Conservation (phyloP, 2,797 vertebrate species). For the Hemitrygon akajei region DNA sequence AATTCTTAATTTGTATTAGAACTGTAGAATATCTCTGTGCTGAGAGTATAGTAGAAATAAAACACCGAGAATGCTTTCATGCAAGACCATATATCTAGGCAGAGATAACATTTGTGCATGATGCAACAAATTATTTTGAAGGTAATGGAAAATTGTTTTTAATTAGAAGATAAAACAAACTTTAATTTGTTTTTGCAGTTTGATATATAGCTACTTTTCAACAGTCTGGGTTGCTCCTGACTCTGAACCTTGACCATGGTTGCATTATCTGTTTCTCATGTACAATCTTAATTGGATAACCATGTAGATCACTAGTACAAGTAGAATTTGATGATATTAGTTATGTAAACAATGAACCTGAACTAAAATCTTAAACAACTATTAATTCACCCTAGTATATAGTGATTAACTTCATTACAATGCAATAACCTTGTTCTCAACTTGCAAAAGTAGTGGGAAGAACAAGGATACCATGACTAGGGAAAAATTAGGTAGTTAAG, state of each 20-base stretch:
- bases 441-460: not conserved
- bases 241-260: not conserved
- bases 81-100: not conserved
- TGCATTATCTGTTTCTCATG: not conserved
- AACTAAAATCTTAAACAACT: not conserved
- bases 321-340: not conserved
- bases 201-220: not conserved
- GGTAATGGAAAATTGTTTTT: not conserved
- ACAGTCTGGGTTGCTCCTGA: not conserved
- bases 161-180: constrained; percentile 8
- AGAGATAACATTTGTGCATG: not conserved
- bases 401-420: not conserved
- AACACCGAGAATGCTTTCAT: not conserved
- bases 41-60: not conserved
- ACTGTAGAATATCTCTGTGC: no score
- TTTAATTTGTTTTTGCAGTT: not conserved
- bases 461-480: not conserved
- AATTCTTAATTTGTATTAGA: not conserved
- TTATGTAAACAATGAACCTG: not conserved
- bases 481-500: not conserved
- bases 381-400: not conserved
- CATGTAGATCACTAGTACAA: not conserved
- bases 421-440: not conserved
- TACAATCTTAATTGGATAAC: not conserved
- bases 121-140: not conserved